These are phyloP conservation scores for Pelodytes ibericus DNA, from an alignment of 2,797 vertebrate genomes.

Conservation along the genomic window DNA sequence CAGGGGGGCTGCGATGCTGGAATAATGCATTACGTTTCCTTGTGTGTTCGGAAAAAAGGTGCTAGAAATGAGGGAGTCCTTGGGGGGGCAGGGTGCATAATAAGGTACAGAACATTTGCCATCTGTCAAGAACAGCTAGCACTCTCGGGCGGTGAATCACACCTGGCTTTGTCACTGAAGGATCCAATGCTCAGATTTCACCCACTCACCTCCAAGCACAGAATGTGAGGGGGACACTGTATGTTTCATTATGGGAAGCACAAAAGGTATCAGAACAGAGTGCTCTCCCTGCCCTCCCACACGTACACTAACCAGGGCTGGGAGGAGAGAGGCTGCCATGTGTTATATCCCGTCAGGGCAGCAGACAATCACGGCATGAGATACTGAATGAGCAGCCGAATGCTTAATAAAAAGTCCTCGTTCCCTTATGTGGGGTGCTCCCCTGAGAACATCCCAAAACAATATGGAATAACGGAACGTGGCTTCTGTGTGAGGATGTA, in stretches of 20 bases:
- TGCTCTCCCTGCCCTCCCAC: conserved; percentile 12
- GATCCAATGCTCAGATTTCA: conserved; percentile 38
- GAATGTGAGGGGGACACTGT: conserved; percentile 45
- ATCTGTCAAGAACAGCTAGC: conserved; percentile 11
- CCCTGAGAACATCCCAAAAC: no score
- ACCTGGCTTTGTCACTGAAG: conserved; percentile 48
- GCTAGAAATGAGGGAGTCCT: not conserved
- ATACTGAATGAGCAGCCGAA: no score
- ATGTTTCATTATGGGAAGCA: conserved; percentile 36
- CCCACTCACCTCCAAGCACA: conserved; percentile 42
- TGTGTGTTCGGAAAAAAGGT: not conserved
- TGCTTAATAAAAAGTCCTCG: no score
- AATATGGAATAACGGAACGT: no score
- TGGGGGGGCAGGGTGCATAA: not conserved
- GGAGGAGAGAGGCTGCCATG: no score
- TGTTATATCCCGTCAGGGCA: no score
- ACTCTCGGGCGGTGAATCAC: conserved; percentile 39
- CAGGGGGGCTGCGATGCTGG: not conserved
- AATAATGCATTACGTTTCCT: no score
- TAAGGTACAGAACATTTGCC: not conserved
- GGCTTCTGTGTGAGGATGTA: no score
- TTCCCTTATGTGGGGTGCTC: no score
- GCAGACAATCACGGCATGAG: no score
- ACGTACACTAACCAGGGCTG: conserved; percentile 7
- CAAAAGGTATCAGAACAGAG: conserved; percentile 27